A percentile compares a stretch with the other conserved stretches of the same genome.
Evolutionary conservation across 2,797 vertebrate species (phyloP).

Genomic region (Fistularia tabacaria): DNA sequence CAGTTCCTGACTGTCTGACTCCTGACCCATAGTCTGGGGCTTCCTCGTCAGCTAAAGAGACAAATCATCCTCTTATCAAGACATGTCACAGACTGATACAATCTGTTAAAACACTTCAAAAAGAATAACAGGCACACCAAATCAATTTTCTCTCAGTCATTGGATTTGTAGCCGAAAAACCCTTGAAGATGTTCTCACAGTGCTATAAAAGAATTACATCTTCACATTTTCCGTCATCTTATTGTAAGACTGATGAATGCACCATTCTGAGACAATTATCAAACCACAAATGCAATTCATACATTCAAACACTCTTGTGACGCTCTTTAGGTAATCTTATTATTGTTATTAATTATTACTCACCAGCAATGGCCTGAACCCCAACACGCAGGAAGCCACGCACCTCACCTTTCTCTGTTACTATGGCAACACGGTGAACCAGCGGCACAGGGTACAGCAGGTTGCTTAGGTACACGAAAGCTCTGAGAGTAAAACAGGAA

Average conservation of each 20-base stretch:
- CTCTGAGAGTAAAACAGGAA: constrained; percentile 68
- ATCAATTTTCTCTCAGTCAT: neutral
- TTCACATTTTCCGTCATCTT: no score
- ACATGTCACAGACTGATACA: constrained; percentile 16
- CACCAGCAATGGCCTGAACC: constrained; percentile 96
- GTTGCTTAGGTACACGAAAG: constrained; percentile 98
- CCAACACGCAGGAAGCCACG: constrained; percentile 94
- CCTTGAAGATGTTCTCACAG: neutral
- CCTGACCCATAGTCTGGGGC: constrained; percentile 98
- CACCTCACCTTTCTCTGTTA: constrained; percentile 97
- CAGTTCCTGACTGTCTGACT: constrained; percentile 95
- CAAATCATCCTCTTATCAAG: constrained; percentile 39
- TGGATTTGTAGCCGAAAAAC: neutral
- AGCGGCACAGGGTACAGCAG: constrained; percentile 95
- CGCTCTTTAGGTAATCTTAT: constrained; percentile 19
- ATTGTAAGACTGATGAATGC: no score
- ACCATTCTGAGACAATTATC: no score
- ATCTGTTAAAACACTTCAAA: neutral
- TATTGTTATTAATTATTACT: constrained; percentile 43
- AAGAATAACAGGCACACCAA: neutral
- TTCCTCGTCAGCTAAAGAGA: constrained; percentile 88
- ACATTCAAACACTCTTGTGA: neutral
- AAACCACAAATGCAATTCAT: neutral
- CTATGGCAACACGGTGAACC: constrained; percentile 93
- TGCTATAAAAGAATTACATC: no score